These are phyloP conservation scores for Melospiza georgiana DNA, from an alignment of 2,113 vertebrate genomes.

Conservation along the genomic window DNA sequence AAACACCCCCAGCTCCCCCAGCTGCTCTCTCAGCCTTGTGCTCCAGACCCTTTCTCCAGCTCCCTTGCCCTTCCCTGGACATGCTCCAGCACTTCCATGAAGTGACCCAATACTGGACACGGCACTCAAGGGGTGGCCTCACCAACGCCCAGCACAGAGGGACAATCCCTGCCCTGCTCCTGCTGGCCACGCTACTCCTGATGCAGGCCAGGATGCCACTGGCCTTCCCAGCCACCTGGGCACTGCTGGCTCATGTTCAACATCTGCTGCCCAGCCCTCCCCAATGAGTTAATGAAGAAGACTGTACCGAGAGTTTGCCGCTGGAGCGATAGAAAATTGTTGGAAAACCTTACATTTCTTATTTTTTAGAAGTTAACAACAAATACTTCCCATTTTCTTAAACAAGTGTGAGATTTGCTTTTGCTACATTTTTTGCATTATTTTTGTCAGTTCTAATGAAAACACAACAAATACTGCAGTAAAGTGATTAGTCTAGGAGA, in stretches of 20 bases:
- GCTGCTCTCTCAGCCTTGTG: neutral
- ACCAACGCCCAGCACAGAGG: neutral
- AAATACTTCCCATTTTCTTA: neutral
- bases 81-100: neutral
- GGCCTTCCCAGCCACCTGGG: too few relatives aligned
- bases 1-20: neutral
- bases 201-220: accelerated
- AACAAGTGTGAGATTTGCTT: neutral
- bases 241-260: neutral
- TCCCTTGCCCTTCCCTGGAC: neutral
- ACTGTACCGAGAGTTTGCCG: neutral
- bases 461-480: neutral
- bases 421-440: neutral
- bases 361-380: neutral
- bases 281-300: neutral
- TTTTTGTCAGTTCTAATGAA: neutral
- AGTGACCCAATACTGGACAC: neutral
- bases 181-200: neutral
- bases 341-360: neutral
- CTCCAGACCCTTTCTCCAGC: neutral
- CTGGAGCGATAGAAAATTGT: neutral
- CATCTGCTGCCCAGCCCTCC: neutral
- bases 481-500: neutral
- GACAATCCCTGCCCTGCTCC: neutral
- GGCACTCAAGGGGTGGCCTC: neutral